Evolutionary conservation across 2,113 vertebrate species (phyloP), one percentile per base, ranked within the genome.

Genomic region (Podilymbus podiceps): DNA sequence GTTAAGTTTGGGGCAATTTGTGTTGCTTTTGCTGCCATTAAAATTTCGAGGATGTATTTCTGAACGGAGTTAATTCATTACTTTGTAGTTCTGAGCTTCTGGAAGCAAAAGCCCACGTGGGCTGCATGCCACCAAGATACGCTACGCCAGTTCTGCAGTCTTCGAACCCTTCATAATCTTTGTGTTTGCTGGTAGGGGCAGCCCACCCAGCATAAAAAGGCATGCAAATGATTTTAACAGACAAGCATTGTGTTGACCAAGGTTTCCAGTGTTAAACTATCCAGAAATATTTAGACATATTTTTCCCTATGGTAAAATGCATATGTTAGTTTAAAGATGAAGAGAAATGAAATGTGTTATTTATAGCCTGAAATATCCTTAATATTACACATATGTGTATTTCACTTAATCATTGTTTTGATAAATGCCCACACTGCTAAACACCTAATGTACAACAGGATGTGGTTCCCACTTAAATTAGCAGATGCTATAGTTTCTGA

Each of bases 381-480:
- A 91, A 85, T 83, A 89, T 79, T 83, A 49, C 63, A 90, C 86
- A 93, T 24, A 66, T 33, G 88, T 86, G 67, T 88, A 85, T 89
- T 95, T 91, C 74, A 88, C 89, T 87, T 91, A 88, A 88, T 83
- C 77, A 7, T 47, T 95, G 67, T 93, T 95, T 97, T 95, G 93
- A 94, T 83, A 95, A 95, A 95, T 96, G 76, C 86, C 74, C 80
- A 78, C 71, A 63, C 50, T 95, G 95, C 92, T 94, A 95, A 96
- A 95, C 88, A 96, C 77, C 74, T 94, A 89, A 95, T 68, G 93
- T 90, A 69, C 63, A 93, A 95, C 88, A 94, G 93, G 96, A 97
- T 93, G 89, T 92, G 92, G 89, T 64, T 93, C 76, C 80, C 84
- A 88, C 88, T 97, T 95, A 93, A 96, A 95, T 97, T 89, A 97